Conservation (phyloP, 2,113 vertebrate genomes). For the Paracanthobrama guichenoti region DNA sequence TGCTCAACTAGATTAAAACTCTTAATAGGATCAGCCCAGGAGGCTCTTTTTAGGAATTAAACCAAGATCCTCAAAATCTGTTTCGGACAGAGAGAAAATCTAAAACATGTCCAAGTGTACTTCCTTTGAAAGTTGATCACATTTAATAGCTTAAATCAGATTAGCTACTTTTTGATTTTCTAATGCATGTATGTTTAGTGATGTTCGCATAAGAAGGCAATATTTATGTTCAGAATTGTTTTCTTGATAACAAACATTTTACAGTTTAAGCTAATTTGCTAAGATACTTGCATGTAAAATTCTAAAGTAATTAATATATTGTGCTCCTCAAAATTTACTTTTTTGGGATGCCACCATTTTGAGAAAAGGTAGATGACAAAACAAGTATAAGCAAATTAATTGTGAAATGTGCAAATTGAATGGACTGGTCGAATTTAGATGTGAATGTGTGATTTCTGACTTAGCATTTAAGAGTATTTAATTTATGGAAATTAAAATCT, state of each 20-base stretch:
- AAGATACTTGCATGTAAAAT: not conserved
- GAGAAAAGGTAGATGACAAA: not conserved
- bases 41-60: conserved; percentile 21
- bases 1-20: conserved; percentile 19
- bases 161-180: too few species aligned
- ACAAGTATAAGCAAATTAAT: not conserved
- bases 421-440: not conserved
- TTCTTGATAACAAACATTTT: too few species aligned
- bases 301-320: not conserved
- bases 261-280: too few species aligned
- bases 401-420: not conserved
- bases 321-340: not conserved
- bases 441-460: not conserved
- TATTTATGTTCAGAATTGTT: too few species aligned
- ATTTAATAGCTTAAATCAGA: too few species aligned
- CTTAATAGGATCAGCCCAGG: conserved; percentile 27
- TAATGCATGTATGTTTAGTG: too few species aligned
- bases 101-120: not conserved
- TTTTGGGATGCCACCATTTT: not conserved
- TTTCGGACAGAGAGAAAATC: not conserved
- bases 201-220: too few species aligned
- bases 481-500: not conserved
- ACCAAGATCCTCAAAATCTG: conserved; percentile 7
- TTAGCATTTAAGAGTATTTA: not conserved
- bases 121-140: too few species aligned